Conservation (phyloP, 2,113 vertebrate species). For the Okapia johnstoni region DNA sequence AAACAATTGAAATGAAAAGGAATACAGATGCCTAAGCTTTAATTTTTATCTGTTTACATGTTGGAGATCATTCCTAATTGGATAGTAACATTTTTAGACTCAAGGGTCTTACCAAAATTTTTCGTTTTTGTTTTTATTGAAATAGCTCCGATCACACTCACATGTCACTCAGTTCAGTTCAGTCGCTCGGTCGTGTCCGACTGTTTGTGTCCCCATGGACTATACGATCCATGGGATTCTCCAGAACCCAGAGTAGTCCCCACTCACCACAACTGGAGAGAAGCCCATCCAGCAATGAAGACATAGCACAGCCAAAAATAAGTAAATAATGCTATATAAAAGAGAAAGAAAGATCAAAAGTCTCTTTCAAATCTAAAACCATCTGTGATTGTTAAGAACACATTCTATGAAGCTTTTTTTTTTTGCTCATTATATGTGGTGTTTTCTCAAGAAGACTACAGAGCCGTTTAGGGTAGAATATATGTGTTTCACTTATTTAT, state of each 20-base stretch:
- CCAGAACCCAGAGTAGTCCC: neutral
- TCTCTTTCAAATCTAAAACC: neutral
- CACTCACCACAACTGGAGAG: neutral
- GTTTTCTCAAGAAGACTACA: neutral
- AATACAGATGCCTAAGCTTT: neutral
- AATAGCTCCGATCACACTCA: neutral
- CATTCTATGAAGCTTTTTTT: neutral
- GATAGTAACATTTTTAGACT: neutral
- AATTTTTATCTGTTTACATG: neutral
- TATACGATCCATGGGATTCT: neutral
- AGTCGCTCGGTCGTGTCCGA: accelerated
- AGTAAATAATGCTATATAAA: neutral
- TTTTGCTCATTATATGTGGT: neutral
- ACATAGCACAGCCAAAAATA: neutral
- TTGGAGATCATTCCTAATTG: neutral
- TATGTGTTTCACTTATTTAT: neutral
- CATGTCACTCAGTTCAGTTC: neutral
- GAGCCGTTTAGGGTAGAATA: neutral
- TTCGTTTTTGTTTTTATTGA: neutral
- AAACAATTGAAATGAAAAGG: neutral
- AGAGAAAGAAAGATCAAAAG: neutral
- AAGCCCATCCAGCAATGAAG: neutral
- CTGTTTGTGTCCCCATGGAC: neutral
- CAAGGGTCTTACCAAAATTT: neutral
- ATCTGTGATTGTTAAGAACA: neutral